These are phyloP conservation scores for Nephrotoma flavescens DNA, from an alignment of 2,888 invertebrate species.

Conservation along the genomic window DNA sequence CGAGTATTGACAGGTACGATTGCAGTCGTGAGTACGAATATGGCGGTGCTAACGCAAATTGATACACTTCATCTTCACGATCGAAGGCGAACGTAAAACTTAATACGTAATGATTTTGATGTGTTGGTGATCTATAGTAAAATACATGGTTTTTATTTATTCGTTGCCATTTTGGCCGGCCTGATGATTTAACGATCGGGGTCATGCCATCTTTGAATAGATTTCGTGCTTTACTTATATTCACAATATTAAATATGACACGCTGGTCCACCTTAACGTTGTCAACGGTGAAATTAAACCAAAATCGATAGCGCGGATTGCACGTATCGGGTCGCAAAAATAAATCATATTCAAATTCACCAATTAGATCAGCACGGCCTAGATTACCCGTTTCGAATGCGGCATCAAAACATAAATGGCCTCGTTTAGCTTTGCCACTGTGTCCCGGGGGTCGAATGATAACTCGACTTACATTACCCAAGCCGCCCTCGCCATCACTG, in stretches of 20 bases:
- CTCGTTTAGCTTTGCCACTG: conserved; percentile 89
- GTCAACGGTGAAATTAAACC: conserved; percentile 98
- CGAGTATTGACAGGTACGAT: conserved; percentile 62
- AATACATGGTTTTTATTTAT: conserved; percentile 71
- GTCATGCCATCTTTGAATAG: conserved; percentile 83
- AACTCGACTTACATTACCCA: conserved; percentile 80
- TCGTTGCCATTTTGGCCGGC: conserved; percentile 80
- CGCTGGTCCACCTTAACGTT: conserved; percentile 88
- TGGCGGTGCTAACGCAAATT: conserved; percentile 86
- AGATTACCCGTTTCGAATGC: conserved; percentile 95
- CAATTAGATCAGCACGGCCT: conserved; percentile 86
- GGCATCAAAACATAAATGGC: conserved; percentile 93
- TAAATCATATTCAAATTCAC: conserved; percentile 91
- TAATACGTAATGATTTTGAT: conserved; percentile 81
- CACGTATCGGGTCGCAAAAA: conserved; percentile 94
- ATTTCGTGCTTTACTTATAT: conserved; percentile 84
- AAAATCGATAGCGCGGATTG: conserved; percentile 79
- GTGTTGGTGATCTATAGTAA: conserved; percentile 79
- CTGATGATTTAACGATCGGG: conserved; percentile 83
- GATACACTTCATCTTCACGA: conserved; percentile 86
- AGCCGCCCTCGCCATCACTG: conserved; percentile 83
- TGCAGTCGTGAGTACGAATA: conserved; percentile 90
- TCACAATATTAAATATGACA: conserved; percentile 93
- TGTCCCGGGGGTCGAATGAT: conserved; percentile 83
- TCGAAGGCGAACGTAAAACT: conserved; percentile 93